Evolutionary conservation across 2,797 vertebrate species (phyloP), one percentile per base, ranked within the genome.

Genomic region (Arctocebus calabarensis): DNA sequence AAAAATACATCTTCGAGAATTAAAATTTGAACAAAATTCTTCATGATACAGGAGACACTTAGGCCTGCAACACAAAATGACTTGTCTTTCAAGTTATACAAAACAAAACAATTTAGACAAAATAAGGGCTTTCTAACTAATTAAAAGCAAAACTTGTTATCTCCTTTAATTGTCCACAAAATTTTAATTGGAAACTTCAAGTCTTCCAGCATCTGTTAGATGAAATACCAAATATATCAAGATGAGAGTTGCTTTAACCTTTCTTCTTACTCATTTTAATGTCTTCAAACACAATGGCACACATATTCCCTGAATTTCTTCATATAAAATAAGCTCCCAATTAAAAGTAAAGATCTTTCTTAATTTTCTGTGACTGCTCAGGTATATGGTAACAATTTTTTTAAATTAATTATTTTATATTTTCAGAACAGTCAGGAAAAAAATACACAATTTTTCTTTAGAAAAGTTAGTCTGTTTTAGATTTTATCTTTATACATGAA

Each of bases 191-290:
- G 95, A 97, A 97, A 86, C 34, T 68, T 23, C 68, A 93, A 94
- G 86, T 93, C n/a, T 75, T 74, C 71, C 88, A 95, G 88, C 97
- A 97, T 97, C 94, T 97, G 96, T 77, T 97, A 90, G 84, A 92
- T 81, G 64, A 73, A 92, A 95, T 94, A 82, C 87, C 78, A 96
- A 92, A 85, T 93, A 93, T 73, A 94, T 91, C 68, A 96, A 79
- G 75, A 85, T 88, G 84, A 96, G 94, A 79, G 87, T 88, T 90
- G 52, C 40, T 95, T 94, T 75, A 90, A 92, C 52, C 43, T 82
- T 91, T 96, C 45, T 94, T 91, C 57, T 84, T 71, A 84, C 0
- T 20, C 25, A 12, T 96, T 94, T 87, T 89, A 88, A 93, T 84
- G 32, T 71, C 73, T 79, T 83, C 73, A 95, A 92, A 84, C 40